Base-by-base conservation (phyloP, 2,113 vertebrate genomes). In the Psittacara wagleri region DNA sequence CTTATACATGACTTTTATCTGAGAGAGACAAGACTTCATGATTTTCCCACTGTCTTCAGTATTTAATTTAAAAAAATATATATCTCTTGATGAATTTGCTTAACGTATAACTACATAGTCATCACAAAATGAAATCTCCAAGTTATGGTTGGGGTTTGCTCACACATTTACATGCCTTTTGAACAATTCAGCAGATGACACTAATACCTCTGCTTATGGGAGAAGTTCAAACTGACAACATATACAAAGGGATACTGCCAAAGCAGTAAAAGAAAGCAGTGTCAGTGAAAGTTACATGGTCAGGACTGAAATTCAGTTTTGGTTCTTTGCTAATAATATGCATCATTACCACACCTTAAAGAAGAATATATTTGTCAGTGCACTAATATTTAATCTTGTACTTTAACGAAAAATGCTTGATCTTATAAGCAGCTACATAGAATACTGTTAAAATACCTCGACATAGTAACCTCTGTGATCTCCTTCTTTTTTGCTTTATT, bases 221-320 rank as follows among this genome's bases (percentile, higher is more conserved):
- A 86, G 83, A 49, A 52, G 28, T 64, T 83, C 33, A 90, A 92
- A 96, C 91, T 89, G 55, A 86, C 90, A 90, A 29, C 41, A 59
- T 74, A 16, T 87, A 61, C 95, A 94, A 92, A 85, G 25, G 24
- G 61, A 87, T 88, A 83, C 88, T 94, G 61, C 12, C 78, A 75
- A 13, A 85, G 69, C 49, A 74, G 55, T 72, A 94, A 76, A 94
- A 73, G 76, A 92, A 64, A 95, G 55, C 62, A 95, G 74, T 77
- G 80, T 54, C 83, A 91, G 80, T 84, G 92, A 72, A 88, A 94
- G 75, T 94, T 89, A 86, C 31, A 91, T 89, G 57, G 61, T 84
- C 83, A 96, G 61, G 52, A 81, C 83, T 92, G 69, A 97, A 96
- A 97, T 92, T 86, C 81, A 74, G 37, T 94, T 94, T 96, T 90